Evolutionary conservation across 2,888 invertebrate genomes (phyloP), one percentile per base, ranked within the genome.

Genomic region (Clistopyga incitator): DNA sequence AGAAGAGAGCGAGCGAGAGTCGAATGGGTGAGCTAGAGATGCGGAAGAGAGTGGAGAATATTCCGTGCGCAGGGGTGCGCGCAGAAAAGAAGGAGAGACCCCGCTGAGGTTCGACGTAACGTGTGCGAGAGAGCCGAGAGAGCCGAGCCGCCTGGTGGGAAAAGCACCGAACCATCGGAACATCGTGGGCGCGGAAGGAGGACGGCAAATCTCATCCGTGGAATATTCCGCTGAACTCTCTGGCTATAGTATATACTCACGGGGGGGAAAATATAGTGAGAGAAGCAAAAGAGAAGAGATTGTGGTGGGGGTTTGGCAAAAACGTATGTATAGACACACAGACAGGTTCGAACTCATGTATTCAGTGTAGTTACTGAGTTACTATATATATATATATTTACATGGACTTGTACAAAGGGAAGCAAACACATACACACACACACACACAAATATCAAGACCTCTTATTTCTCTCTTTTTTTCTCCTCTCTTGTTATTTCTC

Each of bases 181-280:
- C 45, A 50, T 20, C 42, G 13, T 23, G 70, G n/a, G 70, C 59
- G 64, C 64, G 54, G 45, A 59, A 87, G 59, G 29, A 79, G 85
- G 87, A 87, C 52, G 82, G 79, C 78, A 79, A 84, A 82, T 79
- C 84, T 85, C 86, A 84, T 84, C 87, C 86, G 80, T 87, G 88
- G 88, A 88, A 88, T 88, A 88, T 88, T 88, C 88, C 88, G 85
- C 87, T 88, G 87, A 88, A 88, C 88, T 82, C 82, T 82, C 75
- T 45, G 68, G 61, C 61, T 78, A 34, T 67, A 70, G 47, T 38
- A 29, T 38, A 29, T 71, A 56, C 34, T 64, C 29, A 38, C 4
- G 29, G 45, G 61, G 54, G 70, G 59, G 70, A 42, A 42, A 70
- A 64, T 23, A 64, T 18, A 50, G 74, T 20, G 61, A 74, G 75